Evolutionary conservation across 2,888 invertebrate species (phyloP), one percentile per base, ranked within the genome.

Genomic region (Agrotis puta): DNA sequence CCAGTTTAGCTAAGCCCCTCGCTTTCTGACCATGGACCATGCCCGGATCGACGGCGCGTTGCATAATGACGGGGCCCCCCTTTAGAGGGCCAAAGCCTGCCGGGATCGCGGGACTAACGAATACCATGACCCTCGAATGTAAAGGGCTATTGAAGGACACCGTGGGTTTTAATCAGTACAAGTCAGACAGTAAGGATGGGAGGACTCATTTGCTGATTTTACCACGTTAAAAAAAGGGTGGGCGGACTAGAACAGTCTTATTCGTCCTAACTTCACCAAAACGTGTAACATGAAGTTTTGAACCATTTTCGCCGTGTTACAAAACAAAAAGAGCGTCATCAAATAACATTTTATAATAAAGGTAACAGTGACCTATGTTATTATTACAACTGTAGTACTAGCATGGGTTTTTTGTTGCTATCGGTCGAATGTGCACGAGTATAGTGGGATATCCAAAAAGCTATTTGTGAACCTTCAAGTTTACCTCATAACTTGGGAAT

Each of bases 401-500:
- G 7, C 13, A 57, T 64, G 77, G 82, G 71, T 65, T 82, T 78
- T 78, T 65, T 54, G 70, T 50, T 27, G 50, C 7, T 59, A 77
- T 76, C 68, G 50, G 58, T 63, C 33, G 18, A 75, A 81, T 68
- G 45, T 45, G 18, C 45, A 45, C 27, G 76, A 63, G 24, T 62
- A 45, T 22, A 47, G n/a, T 62, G 74, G 79, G 74, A 74, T 75
- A 80, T 59, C 58, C 81, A 45, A 53, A 39, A 74, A 18, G 18
- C 43, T 76, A 77, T 80, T 65, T 76, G 53, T 54, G 33, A 22
- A 24, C 64, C n/a, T 24, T 6, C 43, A 39, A 18, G 45, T 77
- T 78, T 77, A 77, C 77, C 78, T 78, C 27, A 64, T 77, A 64
- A 20, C 18, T 64, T 62, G 78, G 71, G 72, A 47, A 27, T 78